These are phyloP conservation scores for Megastigmus dorsalis DNA, from an alignment of 2,888 invertebrate species.

Conservation along the genomic window DNA sequence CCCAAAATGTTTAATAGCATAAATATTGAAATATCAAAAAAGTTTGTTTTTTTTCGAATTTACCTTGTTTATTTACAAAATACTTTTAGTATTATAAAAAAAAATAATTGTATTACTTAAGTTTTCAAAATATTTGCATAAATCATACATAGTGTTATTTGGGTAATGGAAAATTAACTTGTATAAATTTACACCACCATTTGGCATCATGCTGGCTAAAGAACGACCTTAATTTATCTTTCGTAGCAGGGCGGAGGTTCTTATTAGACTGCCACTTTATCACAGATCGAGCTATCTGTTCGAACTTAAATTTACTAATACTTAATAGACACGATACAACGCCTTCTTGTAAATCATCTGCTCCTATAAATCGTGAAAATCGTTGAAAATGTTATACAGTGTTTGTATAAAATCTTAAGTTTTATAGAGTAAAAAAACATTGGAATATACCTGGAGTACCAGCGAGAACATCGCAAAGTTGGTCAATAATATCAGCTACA, in stretches of 20 bases:
- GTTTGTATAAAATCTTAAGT: neutral
- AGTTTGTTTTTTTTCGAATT: slow-evolving; percentile 45
- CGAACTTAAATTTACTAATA: slow-evolving; percentile 59
- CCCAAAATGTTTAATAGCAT: slow-evolving; percentile 67
- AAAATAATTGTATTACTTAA: slow-evolving; percentile 9
- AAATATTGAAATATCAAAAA: slow-evolving; percentile 62
- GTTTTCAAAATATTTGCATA: neutral
- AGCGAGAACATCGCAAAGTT: slow-evolving; percentile 63
- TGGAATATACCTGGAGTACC: slow-evolving; percentile 60
- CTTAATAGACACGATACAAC: slow-evolving; percentile 65
- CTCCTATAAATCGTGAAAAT: slow-evolving; percentile 55
- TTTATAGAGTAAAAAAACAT: slow-evolving; percentile 18
- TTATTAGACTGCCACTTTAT: slow-evolving; percentile 64
- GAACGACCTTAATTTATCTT: slow-evolving; percentile 61
- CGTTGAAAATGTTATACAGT: neutral
- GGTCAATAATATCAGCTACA: slow-evolving; percentile 60
- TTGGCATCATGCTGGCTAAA: slow-evolving; percentile 50
- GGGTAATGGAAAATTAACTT: slow-evolving; percentile 31
- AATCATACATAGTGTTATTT: slow-evolving; percentile 11
- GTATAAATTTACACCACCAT: slow-evolving; percentile 62
- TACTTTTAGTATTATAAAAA: slow-evolving; percentile 19
- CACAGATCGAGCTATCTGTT: slow-evolving; percentile 56
- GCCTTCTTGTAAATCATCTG: slow-evolving; percentile 67
- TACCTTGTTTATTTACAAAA: slow-evolving; percentile 52
- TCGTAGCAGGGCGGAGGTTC: slow-evolving; percentile 57